A percentile compares a stretch with the other conserved stretches of the same genome.
Conservation (phyloP, 2,888 invertebrate genomes). For the Platycheirus albimanus region DNA sequence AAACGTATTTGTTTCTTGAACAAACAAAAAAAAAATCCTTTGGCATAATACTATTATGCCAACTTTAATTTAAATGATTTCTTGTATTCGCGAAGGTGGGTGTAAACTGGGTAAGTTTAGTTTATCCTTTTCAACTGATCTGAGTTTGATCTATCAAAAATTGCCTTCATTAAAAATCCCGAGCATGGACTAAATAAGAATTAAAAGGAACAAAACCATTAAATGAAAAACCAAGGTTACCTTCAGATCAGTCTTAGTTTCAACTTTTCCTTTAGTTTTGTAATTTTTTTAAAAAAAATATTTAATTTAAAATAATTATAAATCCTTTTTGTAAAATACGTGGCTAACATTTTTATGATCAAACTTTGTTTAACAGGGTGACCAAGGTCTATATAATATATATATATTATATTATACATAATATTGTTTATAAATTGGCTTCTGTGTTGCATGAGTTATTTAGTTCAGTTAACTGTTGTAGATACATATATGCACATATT, state of each 20-base stretch:
- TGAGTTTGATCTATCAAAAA: slow-evolving; percentile 15
- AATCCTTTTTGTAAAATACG: background rate
- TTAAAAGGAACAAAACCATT: no score
- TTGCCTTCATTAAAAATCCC: background rate
- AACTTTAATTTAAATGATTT: slow-evolving; percentile 11
- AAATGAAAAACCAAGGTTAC: background rate
- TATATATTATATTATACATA: background rate
- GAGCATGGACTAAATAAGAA: slow-evolving; percentile 21
- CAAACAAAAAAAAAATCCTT: background rate
- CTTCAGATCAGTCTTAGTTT: slow-evolving; percentile 37
- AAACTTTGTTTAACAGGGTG: background rate
- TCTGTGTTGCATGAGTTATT: slow-evolving; percentile 65
- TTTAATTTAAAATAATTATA: background rate
- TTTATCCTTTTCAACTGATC: slow-evolving; percentile 28
- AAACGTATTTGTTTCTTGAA: slow-evolving; percentile 9
- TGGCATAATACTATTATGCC: slow-evolving; percentile 17
- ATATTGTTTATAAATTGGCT: slow-evolving; percentile 37
- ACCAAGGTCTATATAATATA: no score
- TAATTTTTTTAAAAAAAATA: background rate
- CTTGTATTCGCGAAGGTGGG: slow-evolving; percentile 32
- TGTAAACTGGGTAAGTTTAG: slow-evolving; percentile 64
- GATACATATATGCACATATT: slow-evolving; percentile 46
- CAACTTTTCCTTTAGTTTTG: slow-evolving; percentile 7
- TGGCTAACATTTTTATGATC: slow-evolving; percentile 46
- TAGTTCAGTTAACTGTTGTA: slow-evolving; percentile 45